Percentiles rank a stretch among this genome's conserved stretches.
These are phyloP conservation scores for Aulostomus chinensis DNA, from an alignment of 2,797 vertebrate genomes.

Conservation along the genomic window DNA sequence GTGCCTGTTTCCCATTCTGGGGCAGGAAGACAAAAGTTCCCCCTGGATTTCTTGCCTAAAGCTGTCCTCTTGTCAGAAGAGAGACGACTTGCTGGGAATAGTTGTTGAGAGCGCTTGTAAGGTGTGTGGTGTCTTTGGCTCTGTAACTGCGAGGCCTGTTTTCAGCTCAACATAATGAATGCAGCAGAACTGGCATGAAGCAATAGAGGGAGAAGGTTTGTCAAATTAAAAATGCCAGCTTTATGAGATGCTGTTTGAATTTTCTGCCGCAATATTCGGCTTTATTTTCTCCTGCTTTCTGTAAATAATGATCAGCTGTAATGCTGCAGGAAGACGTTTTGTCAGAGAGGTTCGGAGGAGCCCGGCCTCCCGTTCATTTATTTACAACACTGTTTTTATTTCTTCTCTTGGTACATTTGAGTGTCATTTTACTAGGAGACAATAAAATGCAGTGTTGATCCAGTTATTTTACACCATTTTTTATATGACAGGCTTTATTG, in stretches of 20 bases:
- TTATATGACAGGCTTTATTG: slow-evolving; percentile 96
- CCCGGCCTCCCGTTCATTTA: too few species aligned
- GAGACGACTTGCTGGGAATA: neutral
- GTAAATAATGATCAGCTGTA: slow-evolving; percentile 1
- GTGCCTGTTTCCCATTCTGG: neutral
- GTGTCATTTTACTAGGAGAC: slow-evolving; percentile 86
- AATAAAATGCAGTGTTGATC: slow-evolving; percentile 92
- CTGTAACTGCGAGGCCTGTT: neutral
- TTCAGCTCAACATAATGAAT: neutral
- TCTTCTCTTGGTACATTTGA: slow-evolving; percentile 50
- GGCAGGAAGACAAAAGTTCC: neutral
- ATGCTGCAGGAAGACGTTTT: neutral
- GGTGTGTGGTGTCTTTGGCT: neutral
- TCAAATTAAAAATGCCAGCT: neutral
- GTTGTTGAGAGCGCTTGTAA: neutral
- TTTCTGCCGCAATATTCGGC: neutral
- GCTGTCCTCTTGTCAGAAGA: neutral
- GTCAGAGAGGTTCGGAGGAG: too few species aligned
- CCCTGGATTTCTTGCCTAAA: neutral
- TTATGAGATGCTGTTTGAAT: neutral
- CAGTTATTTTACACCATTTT: slow-evolving; percentile 95
- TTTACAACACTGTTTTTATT: slow-evolving; percentile 33
- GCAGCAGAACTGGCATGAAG: neutral
- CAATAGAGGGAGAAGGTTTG: neutral
- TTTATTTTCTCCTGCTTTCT: neutral